A percentile compares a stretch with the other conserved stretches of the same genome.
Evolutionary conservation across 2,113 vertebrate species (phyloP).

Genomic region (Craseonycteris thonglongyai): DNA sequence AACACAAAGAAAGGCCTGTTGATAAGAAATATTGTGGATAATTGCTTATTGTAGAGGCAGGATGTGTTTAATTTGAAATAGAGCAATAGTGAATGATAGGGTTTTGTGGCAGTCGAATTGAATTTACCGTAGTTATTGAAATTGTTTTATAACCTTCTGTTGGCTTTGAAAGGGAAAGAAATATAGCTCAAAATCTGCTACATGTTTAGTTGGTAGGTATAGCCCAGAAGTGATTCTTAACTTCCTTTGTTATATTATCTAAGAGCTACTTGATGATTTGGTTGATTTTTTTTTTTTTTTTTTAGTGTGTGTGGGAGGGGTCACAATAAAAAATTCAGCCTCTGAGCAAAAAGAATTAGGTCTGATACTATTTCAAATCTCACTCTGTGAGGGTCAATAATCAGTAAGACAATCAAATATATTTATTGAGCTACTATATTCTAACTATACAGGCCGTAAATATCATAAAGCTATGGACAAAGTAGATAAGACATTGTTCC

Average conservation of each 20-base stretch:
- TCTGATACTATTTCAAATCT: neutral
- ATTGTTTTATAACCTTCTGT: constrained; percentile 4
- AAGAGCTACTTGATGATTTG: neutral
- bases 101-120: neutral
- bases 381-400: neutral
- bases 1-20: neutral
- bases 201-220: neutral
- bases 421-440: neutral
- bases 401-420: neutral
- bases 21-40: neutral
- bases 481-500: neutral
- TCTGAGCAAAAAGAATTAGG: neutral
- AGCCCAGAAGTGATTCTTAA: neutral
- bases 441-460: neutral
- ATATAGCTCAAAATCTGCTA: neutral
- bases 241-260: neutral
- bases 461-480: neutral
- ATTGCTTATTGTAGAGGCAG: neutral
- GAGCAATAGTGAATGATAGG: neutral
- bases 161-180: neutral
- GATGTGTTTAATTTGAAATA: constrained; percentile 5
- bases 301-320: no score
- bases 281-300: neutral
- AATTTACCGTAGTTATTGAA: constrained; percentile 10
- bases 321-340: neutral